phyloP scores from a whole-genome alignment of 2,888 invertebrate genomes.

The Oxycera nigricornis region DNA sequence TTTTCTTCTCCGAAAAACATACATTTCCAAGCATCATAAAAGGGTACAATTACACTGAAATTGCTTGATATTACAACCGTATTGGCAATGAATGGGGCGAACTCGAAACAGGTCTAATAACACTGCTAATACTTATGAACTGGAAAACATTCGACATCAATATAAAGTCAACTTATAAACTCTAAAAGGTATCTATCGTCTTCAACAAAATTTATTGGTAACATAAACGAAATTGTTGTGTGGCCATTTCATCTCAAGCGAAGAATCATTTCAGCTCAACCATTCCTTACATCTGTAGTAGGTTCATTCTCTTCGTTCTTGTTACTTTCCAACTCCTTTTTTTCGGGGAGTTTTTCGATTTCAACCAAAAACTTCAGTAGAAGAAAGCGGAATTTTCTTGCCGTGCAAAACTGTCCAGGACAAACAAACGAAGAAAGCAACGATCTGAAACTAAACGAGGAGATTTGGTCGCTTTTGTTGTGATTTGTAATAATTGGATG shows the following conservation, averaged over 20 bases:
- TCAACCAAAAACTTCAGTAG: background rate
- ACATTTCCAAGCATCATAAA: slow-evolving; percentile 10
- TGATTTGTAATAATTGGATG: slow-evolving; percentile 48
- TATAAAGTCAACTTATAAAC: slow-evolving; percentile 45
- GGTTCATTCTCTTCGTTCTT: slow-evolving; percentile 8
- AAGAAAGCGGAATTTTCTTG: background rate
- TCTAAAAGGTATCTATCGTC: slow-evolving; percentile 46
- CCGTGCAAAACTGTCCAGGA: slow-evolving; percentile 6
- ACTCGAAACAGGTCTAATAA: too few relatives aligned
- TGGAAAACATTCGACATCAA: slow-evolving; percentile 30
- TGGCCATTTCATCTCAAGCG: slow-evolving; percentile 24
- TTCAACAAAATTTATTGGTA: slow-evolving; percentile 44
- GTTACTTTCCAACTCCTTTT: background rate
- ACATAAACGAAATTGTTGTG: slow-evolving; percentile 45
- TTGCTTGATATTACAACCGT: background rate
- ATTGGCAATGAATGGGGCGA: slow-evolving; percentile 3
- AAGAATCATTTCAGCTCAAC: background rate
- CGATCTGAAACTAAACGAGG: slow-evolving; percentile 38
- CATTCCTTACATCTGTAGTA: background rate
- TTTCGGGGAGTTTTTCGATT: too few relatives aligned
- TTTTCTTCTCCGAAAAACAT: background rate
- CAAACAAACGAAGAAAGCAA: slow-evolving; percentile 31
- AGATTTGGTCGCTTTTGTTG: slow-evolving; percentile 46
- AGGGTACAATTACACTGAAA: slow-evolving; percentile 8
- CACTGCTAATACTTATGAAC: slow-evolving; percentile 38